These are phyloP conservation scores for Netelia inedita DNA, from an alignment of 2,888 invertebrate species.

Conservation along the genomic window DNA sequence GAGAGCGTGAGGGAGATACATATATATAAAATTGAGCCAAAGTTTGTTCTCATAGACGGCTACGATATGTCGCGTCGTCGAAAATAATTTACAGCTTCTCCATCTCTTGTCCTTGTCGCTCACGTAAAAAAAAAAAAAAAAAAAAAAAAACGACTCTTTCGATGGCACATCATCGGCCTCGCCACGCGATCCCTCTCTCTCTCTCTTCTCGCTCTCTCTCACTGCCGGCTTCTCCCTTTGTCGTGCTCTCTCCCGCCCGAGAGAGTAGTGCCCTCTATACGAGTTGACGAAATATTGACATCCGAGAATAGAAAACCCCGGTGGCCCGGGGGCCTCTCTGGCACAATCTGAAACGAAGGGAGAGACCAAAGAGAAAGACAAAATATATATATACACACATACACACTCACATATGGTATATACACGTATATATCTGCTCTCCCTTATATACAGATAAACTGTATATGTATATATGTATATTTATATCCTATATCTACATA, in stretches of 20 bases:
- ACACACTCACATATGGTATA: slow-evolving; percentile 33
- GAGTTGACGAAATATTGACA: slow-evolving; percentile 84
- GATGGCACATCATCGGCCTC: slow-evolving; percentile 55
- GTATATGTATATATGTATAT: slow-evolving; percentile 11
- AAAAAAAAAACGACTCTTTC: slow-evolving; percentile 32
- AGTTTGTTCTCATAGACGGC: slow-evolving; percentile 45
- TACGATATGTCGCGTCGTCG: slow-evolving; percentile 67
- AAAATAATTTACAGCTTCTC: slow-evolving; percentile 73
- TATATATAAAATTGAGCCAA: slow-evolving; percentile 45
- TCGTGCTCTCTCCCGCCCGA: slow-evolving; percentile 73
- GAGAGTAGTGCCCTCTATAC: slow-evolving; percentile 68
- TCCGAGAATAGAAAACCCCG: slow-evolving; percentile 82
- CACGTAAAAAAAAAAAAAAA: not conserved
- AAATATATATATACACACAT: slow-evolving; percentile 37
- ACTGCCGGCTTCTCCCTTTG: slow-evolving; percentile 73
- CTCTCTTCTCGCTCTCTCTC: slow-evolving; percentile 15
- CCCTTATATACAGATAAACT: not conserved
- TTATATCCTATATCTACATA: not conserved
- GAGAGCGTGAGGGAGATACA: too few relatives aligned
- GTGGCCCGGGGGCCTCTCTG: slow-evolving; percentile 70
- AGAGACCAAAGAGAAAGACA: slow-evolving; percentile 64
- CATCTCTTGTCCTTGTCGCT: not conserved
- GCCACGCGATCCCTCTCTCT: slow-evolving; percentile 60
- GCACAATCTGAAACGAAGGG: slow-evolving; percentile 67
- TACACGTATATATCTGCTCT: slow-evolving; percentile 25